Percentiles rank a stretch among this genome's conserved stretches.
Evolutionary conservation across 2,888 invertebrate genomes (phyloP).

Genomic region (Diplolepis rosae): DNA sequence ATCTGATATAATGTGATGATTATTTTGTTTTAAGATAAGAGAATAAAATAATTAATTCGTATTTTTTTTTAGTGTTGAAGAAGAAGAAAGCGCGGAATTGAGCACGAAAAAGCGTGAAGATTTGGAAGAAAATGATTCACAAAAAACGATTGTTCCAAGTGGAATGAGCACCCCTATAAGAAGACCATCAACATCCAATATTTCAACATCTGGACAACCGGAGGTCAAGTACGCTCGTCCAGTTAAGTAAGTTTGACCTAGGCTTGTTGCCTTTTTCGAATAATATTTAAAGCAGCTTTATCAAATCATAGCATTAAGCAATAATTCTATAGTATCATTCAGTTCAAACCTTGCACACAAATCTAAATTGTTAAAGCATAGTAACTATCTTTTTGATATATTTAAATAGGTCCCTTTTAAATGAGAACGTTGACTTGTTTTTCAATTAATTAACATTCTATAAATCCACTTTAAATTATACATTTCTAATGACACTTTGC

Average conservation of each 20-base stretch:
- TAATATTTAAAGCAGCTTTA: neutral
- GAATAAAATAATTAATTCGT: neutral
- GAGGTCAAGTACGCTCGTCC: constrained; percentile 70
- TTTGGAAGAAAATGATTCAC: constrained; percentile 57
- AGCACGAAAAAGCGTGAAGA: constrained; percentile 58
- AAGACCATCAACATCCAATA: constrained; percentile 57
- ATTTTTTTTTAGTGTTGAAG: constrained; percentile 53
- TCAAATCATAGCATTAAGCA: neutral
- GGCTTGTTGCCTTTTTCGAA: constrained; percentile 46
- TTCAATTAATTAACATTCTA: neutral
- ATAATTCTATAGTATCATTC: no score
- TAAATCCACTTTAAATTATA: neutral
- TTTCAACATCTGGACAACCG: constrained; percentile 60
- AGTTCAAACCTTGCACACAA: no score
- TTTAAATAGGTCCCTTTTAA: neutral
- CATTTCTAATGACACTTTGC: neutral
- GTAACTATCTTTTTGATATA: no score
- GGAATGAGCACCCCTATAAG: constrained; percentile 57
- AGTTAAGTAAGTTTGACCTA: constrained; percentile 65
- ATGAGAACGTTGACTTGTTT: no score
- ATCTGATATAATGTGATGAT: no score
- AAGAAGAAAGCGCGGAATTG: constrained; percentile 57
- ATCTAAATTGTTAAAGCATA: no score
- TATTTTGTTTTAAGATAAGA: neutral
- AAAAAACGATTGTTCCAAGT: constrained; percentile 59